Evolutionary conservation across 2,113 vertebrate genomes (phyloP).

Genomic region (Gobio gobio): DNA sequence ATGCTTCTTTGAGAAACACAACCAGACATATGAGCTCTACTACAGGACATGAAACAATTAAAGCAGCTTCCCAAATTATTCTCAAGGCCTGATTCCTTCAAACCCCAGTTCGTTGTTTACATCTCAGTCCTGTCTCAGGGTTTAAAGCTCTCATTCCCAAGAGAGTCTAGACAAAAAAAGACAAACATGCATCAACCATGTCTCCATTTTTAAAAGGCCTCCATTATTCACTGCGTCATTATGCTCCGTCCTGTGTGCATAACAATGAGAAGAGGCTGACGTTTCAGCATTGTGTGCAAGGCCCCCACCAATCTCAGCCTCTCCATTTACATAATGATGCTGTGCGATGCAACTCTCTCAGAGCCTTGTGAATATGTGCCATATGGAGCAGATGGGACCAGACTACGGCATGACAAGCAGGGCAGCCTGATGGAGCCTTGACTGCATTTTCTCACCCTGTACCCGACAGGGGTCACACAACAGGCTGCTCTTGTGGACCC

Average conservation of each 20-base stretch:
- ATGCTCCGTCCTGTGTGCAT: conserved; percentile 53
- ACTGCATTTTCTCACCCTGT: conserved; percentile 47
- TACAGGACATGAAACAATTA: neutral
- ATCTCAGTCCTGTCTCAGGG: conserved; percentile 8
- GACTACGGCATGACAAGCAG: conserved; percentile 55
- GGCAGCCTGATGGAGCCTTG: conserved; percentile 34
- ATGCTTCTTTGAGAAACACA: neutral
- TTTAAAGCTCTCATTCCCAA: conserved; percentile 40
- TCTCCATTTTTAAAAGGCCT: conserved; percentile 37
- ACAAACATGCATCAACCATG: conserved; percentile 36
- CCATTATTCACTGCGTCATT: conserved; percentile 64
- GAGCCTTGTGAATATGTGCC: conserved; percentile 60
- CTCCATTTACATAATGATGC: conserved; percentile 71
- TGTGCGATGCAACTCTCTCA: conserved; percentile 50
- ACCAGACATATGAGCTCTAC: neutral
- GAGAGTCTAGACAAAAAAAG: conserved; percentile 49
- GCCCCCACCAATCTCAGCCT: conserved; percentile 40
- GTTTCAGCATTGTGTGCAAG: neutral
- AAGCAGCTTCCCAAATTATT: neutral
- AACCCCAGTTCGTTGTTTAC: conserved; percentile 37
- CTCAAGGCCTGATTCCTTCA: conserved; percentile 19
- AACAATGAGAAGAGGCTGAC: conserved; percentile 51
- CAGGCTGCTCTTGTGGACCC: neutral
- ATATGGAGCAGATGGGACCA: conserved; percentile 67
- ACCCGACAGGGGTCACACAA: conserved; percentile 27